Base-by-base conservation (phyloP, 2,113 vertebrate genomes). In the Zosterops lateralis region DNA sequence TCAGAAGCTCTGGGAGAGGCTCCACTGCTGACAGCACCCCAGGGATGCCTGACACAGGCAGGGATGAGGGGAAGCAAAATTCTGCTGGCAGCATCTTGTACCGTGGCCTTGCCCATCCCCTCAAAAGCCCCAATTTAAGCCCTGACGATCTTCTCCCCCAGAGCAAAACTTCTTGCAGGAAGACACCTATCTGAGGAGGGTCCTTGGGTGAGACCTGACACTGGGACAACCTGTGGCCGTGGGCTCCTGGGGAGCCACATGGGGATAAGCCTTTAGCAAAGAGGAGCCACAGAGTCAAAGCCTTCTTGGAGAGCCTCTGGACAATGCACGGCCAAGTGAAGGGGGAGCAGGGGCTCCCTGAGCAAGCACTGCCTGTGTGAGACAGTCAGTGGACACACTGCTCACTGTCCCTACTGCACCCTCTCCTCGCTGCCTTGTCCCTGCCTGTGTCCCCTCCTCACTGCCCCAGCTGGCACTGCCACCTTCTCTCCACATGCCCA, bases 131-230 rank as follows among this genome's bases (percentile, higher is more conserved):
- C 32, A 76, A 19, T 79, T 94, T 75, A n/a, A 62, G 71, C 22
- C 24, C 70, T 62, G 96, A 96, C 77, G 61, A 96, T 91, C 77
- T 97, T 96, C 91, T 95, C 50, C 96, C 95, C 95, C 97, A 97
- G 97, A 97, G 96, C 96, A 97, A 97, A 96, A 95, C 16, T 75
- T 83, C 86, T 68, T 89, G 36, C 67, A 77, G 87, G 67, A 91
- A 92, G 56, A 84, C 78, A 86, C 84, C 84, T 96, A 10, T 68
- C 78, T 90, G 90, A 96, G 71, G 70, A 92, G 84, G 50, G 84
- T 94, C 56, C 64, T 19, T 15, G 50, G 81, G n/a, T 62, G 53
- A 89, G 19, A 53, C 36, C 76, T 62, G 70, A n/a, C 60, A n/a
- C 75, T 83, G 67, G 88, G 48, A 85, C 54, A 64, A 38, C 61